phyloP scores from a whole-genome alignment of 2,888 invertebrate species.

The Tipula unca region DNA sequence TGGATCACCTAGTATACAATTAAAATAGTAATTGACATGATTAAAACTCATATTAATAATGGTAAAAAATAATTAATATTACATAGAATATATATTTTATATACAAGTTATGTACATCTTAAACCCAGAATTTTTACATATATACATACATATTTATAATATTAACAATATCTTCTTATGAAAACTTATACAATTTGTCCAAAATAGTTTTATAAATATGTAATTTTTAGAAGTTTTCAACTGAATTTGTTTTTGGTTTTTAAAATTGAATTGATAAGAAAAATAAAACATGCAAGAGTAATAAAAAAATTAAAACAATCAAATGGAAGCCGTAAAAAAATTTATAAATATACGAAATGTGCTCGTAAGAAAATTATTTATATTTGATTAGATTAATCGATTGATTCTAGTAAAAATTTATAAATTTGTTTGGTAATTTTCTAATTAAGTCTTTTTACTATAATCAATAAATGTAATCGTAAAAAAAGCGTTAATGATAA shows the following conservation, averaged over 20 bases:
- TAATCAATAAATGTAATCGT: background rate
- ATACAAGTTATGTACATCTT: background rate
- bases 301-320: background rate
- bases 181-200: background rate
- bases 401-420: background rate
- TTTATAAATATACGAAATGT: background rate
- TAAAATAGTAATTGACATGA: background rate
- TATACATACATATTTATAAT: background rate
- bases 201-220: background rate
- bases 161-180: background rate
- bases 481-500: background rate
- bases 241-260: background rate
- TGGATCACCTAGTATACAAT: constrained; percentile 3
- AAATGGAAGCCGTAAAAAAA: background rate
- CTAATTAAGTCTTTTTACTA: background rate
- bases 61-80: background rate
- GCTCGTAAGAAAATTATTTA: background rate
- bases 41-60: background rate
- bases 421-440: background rate
- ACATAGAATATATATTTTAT: background rate
- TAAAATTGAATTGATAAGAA: background rate
- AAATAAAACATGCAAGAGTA: background rate
- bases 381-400: background rate
- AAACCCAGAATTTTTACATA: background rate
- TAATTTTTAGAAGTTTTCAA: background rate